Percentiles rank a stretch among this genome's conserved stretches.
Conservation (phyloP, 2,113 vertebrate genomes). For the Athene cunicularia region DNA sequence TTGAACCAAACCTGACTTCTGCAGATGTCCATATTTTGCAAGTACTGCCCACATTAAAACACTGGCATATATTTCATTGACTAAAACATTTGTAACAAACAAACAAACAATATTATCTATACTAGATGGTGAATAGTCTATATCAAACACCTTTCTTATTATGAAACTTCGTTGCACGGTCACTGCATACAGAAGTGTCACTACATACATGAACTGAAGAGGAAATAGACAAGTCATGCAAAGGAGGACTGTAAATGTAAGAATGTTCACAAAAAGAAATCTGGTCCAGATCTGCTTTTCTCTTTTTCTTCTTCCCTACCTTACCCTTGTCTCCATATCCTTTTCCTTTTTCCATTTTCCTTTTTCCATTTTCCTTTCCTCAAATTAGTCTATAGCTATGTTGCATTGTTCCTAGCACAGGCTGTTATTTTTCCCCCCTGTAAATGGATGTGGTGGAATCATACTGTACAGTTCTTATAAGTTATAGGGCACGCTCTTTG, state of each 20-base stretch:
- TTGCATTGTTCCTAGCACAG: neutral
- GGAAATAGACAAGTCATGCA: neutral
- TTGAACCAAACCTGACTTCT: neutral
- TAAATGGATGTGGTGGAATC: neutral
- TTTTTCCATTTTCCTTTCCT: neutral
- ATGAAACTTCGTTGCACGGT: neutral
- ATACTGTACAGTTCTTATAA: neutral
- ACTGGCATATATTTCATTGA: neutral
- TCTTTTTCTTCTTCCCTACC: neutral
- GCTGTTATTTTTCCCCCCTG: neutral
- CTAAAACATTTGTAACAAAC: neutral
- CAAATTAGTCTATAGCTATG: neutral
- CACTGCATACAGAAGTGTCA: neutral
- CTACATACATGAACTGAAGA: neutral
- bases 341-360: neutral
- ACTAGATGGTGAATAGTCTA: neutral
- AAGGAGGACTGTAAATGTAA: neutral
- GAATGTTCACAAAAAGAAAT: neutral
- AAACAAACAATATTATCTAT: neutral
- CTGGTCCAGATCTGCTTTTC: neutral
- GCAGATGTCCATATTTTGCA: neutral
- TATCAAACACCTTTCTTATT: neutral
- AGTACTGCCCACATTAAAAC: neutral
- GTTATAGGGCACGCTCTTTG: neutral
- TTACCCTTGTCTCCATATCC: rapidly evolving